phyloP scores from a whole-genome alignment of 2,888 invertebrate genomes.

The Apamea monoglypha region DNA sequence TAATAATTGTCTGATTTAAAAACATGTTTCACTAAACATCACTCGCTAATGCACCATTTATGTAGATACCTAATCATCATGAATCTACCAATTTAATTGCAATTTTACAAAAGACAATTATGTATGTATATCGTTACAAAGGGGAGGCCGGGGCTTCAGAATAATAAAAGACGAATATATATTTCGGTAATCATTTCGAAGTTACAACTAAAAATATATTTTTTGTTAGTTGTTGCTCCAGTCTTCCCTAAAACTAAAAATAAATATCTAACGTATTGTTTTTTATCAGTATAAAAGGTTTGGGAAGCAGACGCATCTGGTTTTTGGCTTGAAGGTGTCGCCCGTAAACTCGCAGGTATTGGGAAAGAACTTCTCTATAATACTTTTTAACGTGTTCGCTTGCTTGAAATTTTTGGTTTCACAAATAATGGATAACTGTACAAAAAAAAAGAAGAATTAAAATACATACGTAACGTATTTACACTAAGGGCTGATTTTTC shows the following conservation, averaged over 20 bases:
- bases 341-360: slow-evolving; percentile 73
- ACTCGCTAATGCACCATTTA: not conserved
- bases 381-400: slow-evolving; percentile 81
- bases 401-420: slow-evolving; percentile 95
- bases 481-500: too few species aligned
- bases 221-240: not conserved
- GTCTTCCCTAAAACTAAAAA: not conserved
- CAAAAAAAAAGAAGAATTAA: slow-evolving; percentile 18
- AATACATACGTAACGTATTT: not conserved
- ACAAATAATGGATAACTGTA: slow-evolving; percentile 94
- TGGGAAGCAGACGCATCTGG: slow-evolving; percentile 74
- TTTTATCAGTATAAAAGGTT: slow-evolving; percentile 8
- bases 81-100: not conserved
- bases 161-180: not conserved
- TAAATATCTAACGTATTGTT: not conserved
- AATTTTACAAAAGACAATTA: too few species aligned
- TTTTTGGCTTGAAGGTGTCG: slow-evolving; percentile 72
- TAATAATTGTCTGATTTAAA: not conserved
- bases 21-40: not conserved
- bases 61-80: not conserved
- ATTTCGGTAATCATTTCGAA: not conserved
- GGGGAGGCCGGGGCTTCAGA: too few species aligned
- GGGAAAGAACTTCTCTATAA: slow-evolving; percentile 76
- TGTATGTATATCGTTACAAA: not conserved
- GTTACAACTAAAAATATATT: not conserved